Evolutionary conservation across 2,888 invertebrate genomes (phyloP).

Genomic region (Oxycera nigricornis): DNA sequence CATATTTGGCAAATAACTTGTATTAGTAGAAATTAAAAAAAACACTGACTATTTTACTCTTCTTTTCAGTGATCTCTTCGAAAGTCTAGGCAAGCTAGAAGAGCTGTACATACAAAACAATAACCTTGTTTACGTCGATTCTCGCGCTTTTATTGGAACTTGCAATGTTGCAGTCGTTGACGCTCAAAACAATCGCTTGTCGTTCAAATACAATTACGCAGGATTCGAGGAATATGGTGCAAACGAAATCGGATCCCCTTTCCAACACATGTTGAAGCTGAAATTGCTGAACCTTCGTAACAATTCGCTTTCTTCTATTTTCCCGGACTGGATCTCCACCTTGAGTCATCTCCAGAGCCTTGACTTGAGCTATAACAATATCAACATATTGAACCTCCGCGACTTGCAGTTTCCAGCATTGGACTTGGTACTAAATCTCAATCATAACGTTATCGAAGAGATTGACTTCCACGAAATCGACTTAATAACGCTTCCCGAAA

Average conservation of each 20-base stretch:
- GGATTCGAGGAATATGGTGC: slow-evolving; percentile 47
- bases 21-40: too few species aligned
- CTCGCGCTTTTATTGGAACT: slow-evolving; percentile 64
- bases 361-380: slow-evolving; percentile 72
- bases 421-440: slow-evolving; percentile 63
- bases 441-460: slow-evolving; percentile 65
- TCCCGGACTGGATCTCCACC: slow-evolving; percentile 70
- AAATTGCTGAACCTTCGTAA: slow-evolving; percentile 68
- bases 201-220: slow-evolving; percentile 53
- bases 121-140: slow-evolving; percentile 58
- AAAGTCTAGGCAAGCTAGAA: slow-evolving; percentile 60
- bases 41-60: too few species aligned
- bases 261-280: slow-evolving; percentile 65
- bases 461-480: slow-evolving; percentile 60
- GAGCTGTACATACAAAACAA: slow-evolving; percentile 66
- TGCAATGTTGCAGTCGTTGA: slow-evolving; percentile 64
- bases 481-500: slow-evolving; percentile 49
- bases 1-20: too few species aligned
- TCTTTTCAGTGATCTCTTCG: slow-evolving; percentile 60
- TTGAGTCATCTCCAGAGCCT: slow-evolving; percentile 66
- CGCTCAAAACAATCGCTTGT: slow-evolving; percentile 66
- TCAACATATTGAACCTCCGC: slow-evolving; percentile 62
- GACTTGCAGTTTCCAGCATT: slow-evolving; percentile 60
- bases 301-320: slow-evolving; percentile 69
- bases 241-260: slow-evolving; percentile 64